A percentile compares a stretch with the other conserved stretches of the same genome.
phyloP scores from a whole-genome alignment of 2,797 vertebrate genomes.

The Gymnoscopelus microlampas region DNA sequence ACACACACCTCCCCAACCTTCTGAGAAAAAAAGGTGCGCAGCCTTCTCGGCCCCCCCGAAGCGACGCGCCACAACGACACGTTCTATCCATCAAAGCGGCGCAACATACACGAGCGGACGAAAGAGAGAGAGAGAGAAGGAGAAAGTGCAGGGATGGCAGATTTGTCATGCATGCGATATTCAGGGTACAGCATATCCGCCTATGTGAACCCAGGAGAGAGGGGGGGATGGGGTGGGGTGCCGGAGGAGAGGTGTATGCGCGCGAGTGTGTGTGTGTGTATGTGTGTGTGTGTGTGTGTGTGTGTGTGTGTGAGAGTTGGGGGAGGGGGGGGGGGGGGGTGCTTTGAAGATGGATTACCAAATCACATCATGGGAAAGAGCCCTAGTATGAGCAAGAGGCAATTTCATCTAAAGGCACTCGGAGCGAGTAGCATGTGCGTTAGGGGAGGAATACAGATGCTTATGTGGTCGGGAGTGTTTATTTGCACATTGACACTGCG shows the following conservation, averaged over 20 bases:
- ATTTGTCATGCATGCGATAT: constrained; percentile 72
- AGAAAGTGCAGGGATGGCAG: constrained; percentile 65
- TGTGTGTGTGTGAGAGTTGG: too few relatives aligned
- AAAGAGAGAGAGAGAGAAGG: neutral
- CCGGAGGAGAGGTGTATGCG: neutral
- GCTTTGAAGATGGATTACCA: constrained; percentile 74
- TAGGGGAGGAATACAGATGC: constrained; percentile 53
- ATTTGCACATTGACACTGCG: constrained; percentile 58
- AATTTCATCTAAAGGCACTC: constrained; percentile 57
- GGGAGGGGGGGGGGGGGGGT: neutral
- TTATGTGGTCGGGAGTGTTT: constrained; percentile 47
- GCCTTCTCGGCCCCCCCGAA: constrained; percentile 28
- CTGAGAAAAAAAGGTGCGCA: constrained; percentile 20
- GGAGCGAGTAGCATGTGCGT: constrained; percentile 31
- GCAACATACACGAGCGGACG: constrained; percentile 43
- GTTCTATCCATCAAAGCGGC: constrained; percentile 68
- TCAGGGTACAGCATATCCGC: constrained; percentile 50
- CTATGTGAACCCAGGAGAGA: constrained; percentile 60
- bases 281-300: neutral
- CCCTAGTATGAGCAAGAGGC: constrained; percentile 52
- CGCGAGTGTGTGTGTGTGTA: too few relatives aligned
- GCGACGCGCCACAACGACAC: constrained; percentile 59
- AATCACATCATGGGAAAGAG: constrained; percentile 61
- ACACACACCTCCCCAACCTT: constrained; percentile 26
- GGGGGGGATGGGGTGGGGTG: neutral